Percentiles rank a stretch among this genome's conserved stretches.
Conservation (phyloP, 2,888 invertebrate species). For the Tridacna gigas region DNA sequence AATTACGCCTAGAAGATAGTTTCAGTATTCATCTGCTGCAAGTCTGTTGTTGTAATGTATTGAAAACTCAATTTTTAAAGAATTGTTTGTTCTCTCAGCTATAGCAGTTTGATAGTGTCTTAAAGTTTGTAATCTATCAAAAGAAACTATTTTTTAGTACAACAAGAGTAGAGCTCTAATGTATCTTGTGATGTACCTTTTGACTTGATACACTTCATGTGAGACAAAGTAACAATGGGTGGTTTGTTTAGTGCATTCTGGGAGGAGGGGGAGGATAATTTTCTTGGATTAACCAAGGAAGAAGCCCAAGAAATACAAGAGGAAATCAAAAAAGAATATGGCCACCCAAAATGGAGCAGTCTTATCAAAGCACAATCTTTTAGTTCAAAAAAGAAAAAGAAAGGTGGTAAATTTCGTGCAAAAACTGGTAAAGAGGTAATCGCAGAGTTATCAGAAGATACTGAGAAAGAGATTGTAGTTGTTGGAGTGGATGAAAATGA, state of each 20-base stretch:
- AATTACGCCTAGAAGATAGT: too few relatives aligned
- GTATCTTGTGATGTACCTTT: too few relatives aligned
- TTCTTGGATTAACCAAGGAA: conserved; percentile 43
- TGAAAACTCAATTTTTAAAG: too few relatives aligned
- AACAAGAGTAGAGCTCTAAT: too few relatives aligned
- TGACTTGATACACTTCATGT: too few relatives aligned
- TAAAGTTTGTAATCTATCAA: too few relatives aligned
- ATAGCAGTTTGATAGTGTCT: too few relatives aligned
- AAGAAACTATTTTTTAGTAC: too few relatives aligned
- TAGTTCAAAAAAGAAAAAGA: conserved; percentile 8
- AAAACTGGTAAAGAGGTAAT: conserved; percentile 8
- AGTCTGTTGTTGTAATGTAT: too few relatives aligned
- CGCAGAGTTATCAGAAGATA: conserved; percentile 9
- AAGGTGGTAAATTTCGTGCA: not conserved
- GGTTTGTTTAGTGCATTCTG: conserved; percentile 49
- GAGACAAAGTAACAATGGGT: conserved; percentile 42
- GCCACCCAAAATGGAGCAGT: conserved; percentile 57
- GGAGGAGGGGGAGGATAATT: conserved; percentile 42
- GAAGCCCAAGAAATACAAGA: conserved; percentile 51
- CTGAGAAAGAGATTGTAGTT: conserved; percentile 30
- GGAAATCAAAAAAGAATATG: conserved; percentile 58
- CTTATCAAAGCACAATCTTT: conserved; percentile 21
- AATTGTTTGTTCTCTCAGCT: too few relatives aligned
- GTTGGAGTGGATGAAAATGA: conserved; percentile 52
- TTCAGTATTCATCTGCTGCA: too few relatives aligned